These are phyloP conservation scores for Xerus inauris DNA, from an alignment of 2,113 vertebrate genomes.

Conservation along the genomic window DNA sequence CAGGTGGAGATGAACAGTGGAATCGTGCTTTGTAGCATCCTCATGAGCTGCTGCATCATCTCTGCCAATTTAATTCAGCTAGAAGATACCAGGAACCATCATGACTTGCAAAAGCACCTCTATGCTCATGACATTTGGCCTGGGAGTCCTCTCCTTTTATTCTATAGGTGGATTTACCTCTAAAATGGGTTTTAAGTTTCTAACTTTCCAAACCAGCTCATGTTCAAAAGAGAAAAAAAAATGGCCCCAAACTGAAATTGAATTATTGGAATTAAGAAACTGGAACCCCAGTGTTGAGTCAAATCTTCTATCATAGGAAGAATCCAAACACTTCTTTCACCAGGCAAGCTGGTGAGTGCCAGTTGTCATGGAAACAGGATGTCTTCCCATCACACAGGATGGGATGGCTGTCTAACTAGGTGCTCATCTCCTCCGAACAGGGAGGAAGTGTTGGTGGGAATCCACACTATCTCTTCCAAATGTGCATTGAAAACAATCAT, in stretches of 20 bases:
- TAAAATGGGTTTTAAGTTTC: not conserved
- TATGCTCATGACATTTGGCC: slow-evolving; percentile 58
- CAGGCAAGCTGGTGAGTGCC: slow-evolving; percentile 84
- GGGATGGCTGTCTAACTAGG: slow-evolving; percentile 85
- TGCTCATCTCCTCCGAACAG: slow-evolving; percentile 83
- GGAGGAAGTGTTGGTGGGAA: slow-evolving; percentile 82
- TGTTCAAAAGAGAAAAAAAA: slow-evolving; percentile 24
- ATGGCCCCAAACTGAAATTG: slow-evolving; percentile 65
- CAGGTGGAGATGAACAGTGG: slow-evolving; percentile 80
- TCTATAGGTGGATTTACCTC: slow-evolving; percentile 54
- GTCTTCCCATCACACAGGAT: slow-evolving; percentile 85
- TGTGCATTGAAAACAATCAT: slow-evolving; percentile 80
- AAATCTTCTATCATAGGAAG: slow-evolving; percentile 84
- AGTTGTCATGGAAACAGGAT: slow-evolving; percentile 89
- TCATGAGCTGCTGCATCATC: slow-evolving; percentile 74
- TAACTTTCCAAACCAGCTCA: slow-evolving; percentile 7
- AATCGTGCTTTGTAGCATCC: slow-evolving; percentile 68
- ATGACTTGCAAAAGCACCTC: slow-evolving; percentile 55
- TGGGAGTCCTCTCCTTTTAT: slow-evolving; percentile 19
- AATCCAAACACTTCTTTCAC: slow-evolving; percentile 81
- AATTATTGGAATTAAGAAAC: slow-evolving; percentile 62
- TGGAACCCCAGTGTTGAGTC: slow-evolving; percentile 79
- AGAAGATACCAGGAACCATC: slow-evolving; percentile 77
- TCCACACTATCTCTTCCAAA: slow-evolving; percentile 84
- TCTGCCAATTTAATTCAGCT: slow-evolving; percentile 81